Evolutionary conservation across 2,113 vertebrate species (phyloP), one percentile per base, ranked within the genome.

Genomic region (Otocyon megalotis): DNA sequence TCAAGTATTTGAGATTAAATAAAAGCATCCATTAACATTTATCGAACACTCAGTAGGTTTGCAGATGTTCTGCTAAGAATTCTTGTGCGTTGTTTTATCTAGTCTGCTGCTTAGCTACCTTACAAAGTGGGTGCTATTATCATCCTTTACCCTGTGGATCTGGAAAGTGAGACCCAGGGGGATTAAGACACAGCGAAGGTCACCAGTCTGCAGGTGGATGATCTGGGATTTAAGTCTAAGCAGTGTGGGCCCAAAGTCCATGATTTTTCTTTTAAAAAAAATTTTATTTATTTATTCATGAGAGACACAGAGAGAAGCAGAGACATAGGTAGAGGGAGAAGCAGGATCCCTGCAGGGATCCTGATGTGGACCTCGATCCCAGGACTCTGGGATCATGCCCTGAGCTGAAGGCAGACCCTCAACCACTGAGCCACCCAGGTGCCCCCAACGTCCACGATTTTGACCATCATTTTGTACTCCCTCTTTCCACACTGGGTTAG

Each of bases 101-200:
- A 24, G 58, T 71, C 84, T 32, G 16, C 16, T 24, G 10, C 16
- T 54, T 53, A 48, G 17, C 3, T 43, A 20, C 26, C 54, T 74
- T 15, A 6, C 5, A 3, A 14, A 3, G 53, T 17, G 16, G 16
- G 7, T 53, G 22, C 24, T 82, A 0, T 48, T 28, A 12, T 24
- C 0, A 30, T 13, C 1, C 15, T 13, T 13, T 15, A 15, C 5
- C 26, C n/a, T 60, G 16, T 8, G n/a, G 20, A 56, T 35, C 16
- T 67, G 14, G 67, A 22, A 71, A 19, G 8, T 30, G 26, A 82
- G 32, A 7, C 6, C 72, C 13, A 26, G 32, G 30, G 20, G 12
- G n/a, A 32, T 15, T 17, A 26, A 71, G 30, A 67, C 4, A 24
- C 6, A 72, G 24, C 8, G 62, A 60, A 50, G 28, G 7, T 30